These are phyloP conservation scores for Ichneumoninae sp. DNA, from an alignment of 2,888 invertebrate genomes.

Conservation along the genomic window DNA sequence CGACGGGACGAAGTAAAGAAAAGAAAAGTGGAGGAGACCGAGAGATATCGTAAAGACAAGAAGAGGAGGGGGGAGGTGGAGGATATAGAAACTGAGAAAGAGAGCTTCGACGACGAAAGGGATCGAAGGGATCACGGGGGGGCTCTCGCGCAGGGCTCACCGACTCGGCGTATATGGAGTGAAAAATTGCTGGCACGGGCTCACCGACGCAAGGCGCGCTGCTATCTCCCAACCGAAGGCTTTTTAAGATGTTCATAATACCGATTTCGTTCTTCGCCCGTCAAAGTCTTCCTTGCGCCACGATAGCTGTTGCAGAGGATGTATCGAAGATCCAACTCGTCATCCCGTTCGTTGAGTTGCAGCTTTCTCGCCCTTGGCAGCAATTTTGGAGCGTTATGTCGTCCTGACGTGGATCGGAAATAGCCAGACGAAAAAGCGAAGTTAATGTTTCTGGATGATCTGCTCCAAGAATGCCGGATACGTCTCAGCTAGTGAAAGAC, in stretches of 20 bases:
- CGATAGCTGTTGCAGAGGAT: neutral
- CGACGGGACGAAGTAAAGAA: slow-evolving; percentile 43
- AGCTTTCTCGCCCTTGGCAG: too few species aligned
- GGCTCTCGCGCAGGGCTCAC: slow-evolving; percentile 69
- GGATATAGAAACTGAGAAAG: slow-evolving; percentile 53
- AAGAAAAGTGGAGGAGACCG: slow-evolving; percentile 53
- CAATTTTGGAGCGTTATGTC: too few species aligned
- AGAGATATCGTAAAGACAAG: slow-evolving; percentile 59
- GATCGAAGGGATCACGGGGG: slow-evolving; percentile 69
- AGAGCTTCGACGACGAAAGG: slow-evolving; percentile 64
- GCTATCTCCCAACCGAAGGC: slow-evolving; percentile 52
- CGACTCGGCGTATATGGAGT: slow-evolving; percentile 71
- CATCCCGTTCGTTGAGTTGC: neutral
- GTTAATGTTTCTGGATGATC: neutral
- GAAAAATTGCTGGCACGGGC: slow-evolving; percentile 72
- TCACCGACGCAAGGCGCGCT: slow-evolving; percentile 70
- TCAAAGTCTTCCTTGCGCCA: neutral
- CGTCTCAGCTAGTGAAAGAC: neutral
- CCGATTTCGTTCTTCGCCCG: slow-evolving; percentile 18
- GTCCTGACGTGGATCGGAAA: too few species aligned
- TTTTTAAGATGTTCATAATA: slow-evolving; percentile 76
- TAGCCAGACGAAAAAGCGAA: neutral
- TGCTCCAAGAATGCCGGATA: neutral
- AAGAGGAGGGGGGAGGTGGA: slow-evolving; percentile 57
- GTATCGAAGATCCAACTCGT: neutral